Evolutionary conservation across 2,113 vertebrate genomes (phyloP).

Genomic region (Lichenostomus cassidix): DNA sequence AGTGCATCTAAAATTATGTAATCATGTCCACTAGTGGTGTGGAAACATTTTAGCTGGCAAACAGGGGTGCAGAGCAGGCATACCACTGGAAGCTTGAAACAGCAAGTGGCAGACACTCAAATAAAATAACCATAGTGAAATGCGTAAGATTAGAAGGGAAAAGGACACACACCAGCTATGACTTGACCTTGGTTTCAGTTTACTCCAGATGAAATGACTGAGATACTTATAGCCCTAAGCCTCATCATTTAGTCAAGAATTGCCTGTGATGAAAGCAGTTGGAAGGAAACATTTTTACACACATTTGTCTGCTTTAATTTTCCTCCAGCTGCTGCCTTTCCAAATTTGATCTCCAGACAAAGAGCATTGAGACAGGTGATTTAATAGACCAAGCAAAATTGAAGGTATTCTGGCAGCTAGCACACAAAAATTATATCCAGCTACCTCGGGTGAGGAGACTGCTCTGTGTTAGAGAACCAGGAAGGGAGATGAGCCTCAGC

Average conservation of each 20-base stretch:
- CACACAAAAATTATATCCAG: background rate
- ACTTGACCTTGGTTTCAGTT: conserved; percentile 57
- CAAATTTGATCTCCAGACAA: conserved; percentile 41
- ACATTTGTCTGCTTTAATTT: conserved; percentile 34
- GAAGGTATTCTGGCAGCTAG: background rate
- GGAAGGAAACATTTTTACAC: conserved; percentile 18
- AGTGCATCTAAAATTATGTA: conserved; percentile 33
- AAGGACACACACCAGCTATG: conserved; percentile 30
- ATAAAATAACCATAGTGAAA: conserved; percentile 45
- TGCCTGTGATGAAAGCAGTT: conserved; percentile 44
- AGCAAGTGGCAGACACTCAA: conserved; percentile 44
- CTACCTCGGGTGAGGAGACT: background rate
- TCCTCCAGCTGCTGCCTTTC: conserved; percentile 45
- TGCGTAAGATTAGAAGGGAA: conserved; percentile 29
- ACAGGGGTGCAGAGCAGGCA: background rate
- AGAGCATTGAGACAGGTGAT: background rate
- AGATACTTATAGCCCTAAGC: conserved; percentile 53
- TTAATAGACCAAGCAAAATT: conserved; percentile 5
- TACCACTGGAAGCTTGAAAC: conserved; percentile 5
- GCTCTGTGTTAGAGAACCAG: accelerated
- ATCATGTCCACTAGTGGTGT: background rate
- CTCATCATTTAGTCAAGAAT: conserved; percentile 37
- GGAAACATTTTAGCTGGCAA: conserved; percentile 30
- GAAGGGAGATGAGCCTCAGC: background rate
- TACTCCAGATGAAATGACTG: conserved; percentile 24